phyloP scores from a whole-genome alignment of 2,888 invertebrate genomes.

The Netelia fuscicornis region DNA sequence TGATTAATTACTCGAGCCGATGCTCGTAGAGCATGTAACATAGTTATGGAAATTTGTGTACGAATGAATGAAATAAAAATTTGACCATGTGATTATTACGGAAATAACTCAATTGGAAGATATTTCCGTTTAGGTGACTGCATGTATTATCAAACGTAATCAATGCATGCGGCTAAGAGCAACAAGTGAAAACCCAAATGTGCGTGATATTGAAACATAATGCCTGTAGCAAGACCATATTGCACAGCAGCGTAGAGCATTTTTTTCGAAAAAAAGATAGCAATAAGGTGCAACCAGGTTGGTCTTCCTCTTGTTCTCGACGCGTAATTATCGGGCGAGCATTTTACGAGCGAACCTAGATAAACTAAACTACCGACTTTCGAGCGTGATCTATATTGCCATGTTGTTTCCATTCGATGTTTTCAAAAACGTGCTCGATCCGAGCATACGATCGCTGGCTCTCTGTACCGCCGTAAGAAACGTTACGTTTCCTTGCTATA shows the following conservation, averaged over 20 bases:
- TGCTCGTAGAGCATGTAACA: constrained; percentile 39
- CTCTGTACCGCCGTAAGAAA: background rate
- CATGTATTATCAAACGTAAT: constrained; percentile 66
- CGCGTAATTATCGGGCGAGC: background rate
- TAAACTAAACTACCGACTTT: constrained; percentile 67
- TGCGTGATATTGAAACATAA: constrained; percentile 75
- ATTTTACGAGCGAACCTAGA: constrained; percentile 40
- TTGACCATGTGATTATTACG: constrained; percentile 2
- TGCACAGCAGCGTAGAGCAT: constrained; percentile 76
- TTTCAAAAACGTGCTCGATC: constrained; percentile 14
- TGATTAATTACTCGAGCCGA: constrained; percentile 5
- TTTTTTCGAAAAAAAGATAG: constrained; percentile 75
- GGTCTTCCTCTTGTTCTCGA: constrained; percentile 68
- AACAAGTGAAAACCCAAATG: constrained; percentile 74
- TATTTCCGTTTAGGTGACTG: no score
- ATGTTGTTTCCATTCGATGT: constrained; percentile 70
- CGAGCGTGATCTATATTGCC: constrained; percentile 68
- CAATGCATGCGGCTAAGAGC: constrained; percentile 74
- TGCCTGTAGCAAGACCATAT: constrained; percentile 72
- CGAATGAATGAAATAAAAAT: constrained; percentile 10
- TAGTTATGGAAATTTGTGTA: constrained; percentile 8
- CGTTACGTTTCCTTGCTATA: background rate
- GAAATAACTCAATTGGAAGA: constrained; percentile 13
- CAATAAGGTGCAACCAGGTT: constrained; percentile 74
- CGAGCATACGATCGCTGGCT: constrained; percentile 16